Base-by-base conservation (phyloP, 2,888 invertebrate genomes). In the Ferrisia virgata region DNA sequence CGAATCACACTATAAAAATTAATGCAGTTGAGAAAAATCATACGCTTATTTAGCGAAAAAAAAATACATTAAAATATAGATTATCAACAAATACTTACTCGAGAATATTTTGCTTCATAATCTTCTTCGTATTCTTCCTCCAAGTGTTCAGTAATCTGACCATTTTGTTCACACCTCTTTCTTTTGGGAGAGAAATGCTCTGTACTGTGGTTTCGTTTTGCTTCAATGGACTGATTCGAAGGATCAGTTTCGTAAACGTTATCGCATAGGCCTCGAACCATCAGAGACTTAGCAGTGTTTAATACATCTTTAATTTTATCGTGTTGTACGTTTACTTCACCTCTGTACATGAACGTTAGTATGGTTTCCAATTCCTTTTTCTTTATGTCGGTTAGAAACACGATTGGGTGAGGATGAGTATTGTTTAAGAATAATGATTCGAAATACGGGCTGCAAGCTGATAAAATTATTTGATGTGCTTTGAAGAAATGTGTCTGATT, bases 401-500 rank as follows among this genome's bases (percentile, higher is more conserved):
- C 95, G 89, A 96, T 96, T 85, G 95, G 96, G 90, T 96, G 96
- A 88, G 95, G 95, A 91, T 96, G 95, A 83, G 86, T 86, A 89
- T 95, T 96, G 90, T 95, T 94, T 88, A 95, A 92, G 90, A 96
- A 95, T 91, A 96, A 93, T 89, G 92, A 95, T 91, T 96, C 96
- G 90, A 96, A 96, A 91, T 96, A 96, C 86, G 96, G 96, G 91
- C 96, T 96, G 90, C 96, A 96, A 87, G 96, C 96, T 86, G 96
- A 96, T 87, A 96, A 91, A 90, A 96, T 95, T 87, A 95, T 95
- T 91, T 96, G 96, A 91, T 96, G 96, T 88, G 96, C 96, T 92
- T 93, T 90, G 87, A 92, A 91, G 85, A 87, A 87, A 85, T 86
- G 88, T 89, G 92, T 92, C 91, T 95, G 94, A 89, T 95, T 94